Base-by-base conservation (phyloP, 1,140 invertebrate species). In the Monochamus saltuarius region DNA sequence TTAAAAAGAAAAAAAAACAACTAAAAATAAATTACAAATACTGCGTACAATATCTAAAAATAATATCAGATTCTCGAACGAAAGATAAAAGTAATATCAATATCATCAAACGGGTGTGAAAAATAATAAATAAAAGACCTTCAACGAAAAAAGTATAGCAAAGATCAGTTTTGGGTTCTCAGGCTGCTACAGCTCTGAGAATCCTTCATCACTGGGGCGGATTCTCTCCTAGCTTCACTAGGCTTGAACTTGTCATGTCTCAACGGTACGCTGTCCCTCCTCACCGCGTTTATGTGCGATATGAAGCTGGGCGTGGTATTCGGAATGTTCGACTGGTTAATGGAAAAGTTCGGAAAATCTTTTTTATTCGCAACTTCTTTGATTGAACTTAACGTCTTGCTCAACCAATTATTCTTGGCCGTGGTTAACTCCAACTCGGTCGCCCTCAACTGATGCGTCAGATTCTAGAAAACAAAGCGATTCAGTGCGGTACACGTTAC, bases 391-490 rank as follows among this genome's bases (percentile, higher is more conserved):
- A 94, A 79, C 0, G 94, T 96, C 78, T 95, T 95, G 47, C 91
- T 90, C 10, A 96, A 83, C 95, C 94, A 90, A 22, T 85, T 85
- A 55, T 89, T 89, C 58, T 88, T 88, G 0, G 87, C 86, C 1
- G 87, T 83, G 74, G 92, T 89, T 46, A 94, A 79, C 77, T 97
- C 94, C 34, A 87, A 84, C 29, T 93, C 79, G 0, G 92, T 88
- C 0, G 91, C 84, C 70, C 88, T 89, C 43, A 97, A 79, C 73
- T 95, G 91, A 81, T 98, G 95, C n/a, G 89, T 94, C 37, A 97
- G 78, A 78, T 97, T 94, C 87, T 94, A 77, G 52, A 79, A 72
- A 51, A 9, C 34, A 58, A 56, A 45, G 38, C 17, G 22, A 29
- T 29, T 29, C 22, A 6, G 22, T 29, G 22, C 22, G 6, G 22